Conservation (phyloP, 2,113 vertebrate genomes). For the Thunnus thynnus region DNA sequence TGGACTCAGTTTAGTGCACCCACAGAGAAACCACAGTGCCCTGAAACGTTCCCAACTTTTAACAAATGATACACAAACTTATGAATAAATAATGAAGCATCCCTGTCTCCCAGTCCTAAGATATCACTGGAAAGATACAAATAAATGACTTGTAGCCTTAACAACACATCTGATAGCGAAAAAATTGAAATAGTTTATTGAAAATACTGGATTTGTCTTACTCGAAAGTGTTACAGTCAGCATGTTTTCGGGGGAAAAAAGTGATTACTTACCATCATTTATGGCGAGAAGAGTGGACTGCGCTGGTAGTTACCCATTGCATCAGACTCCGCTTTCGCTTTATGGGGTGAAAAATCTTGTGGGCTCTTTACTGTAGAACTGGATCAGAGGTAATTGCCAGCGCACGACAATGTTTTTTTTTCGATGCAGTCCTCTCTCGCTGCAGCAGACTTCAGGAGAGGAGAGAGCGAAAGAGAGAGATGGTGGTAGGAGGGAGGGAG, state of each 20-base stretch:
- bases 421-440: constrained; percentile 81
- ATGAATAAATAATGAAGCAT: constrained; percentile 49
- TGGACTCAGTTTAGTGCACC: not conserved
- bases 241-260: constrained; percentile 48
- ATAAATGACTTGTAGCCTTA: not conserved
- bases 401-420: constrained; percentile 56
- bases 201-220: not conserved
- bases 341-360: constrained; percentile 29
- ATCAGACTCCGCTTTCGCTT: constrained; percentile 40
- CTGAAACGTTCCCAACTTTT: constrained; percentile 57
- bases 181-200: not conserved
- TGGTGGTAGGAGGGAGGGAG: constrained; percentile 31
- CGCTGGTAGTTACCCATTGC: constrained; percentile 71
- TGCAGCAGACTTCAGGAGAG: constrained; percentile 84
- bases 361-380: constrained; percentile 52
- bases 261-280: constrained; percentile 79
- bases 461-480: constrained; percentile 47
- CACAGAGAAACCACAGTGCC: not conserved
- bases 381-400: constrained; percentile 69
- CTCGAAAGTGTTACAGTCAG: constrained; percentile 48
- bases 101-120: not conserved
- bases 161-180: not conserved
- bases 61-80: constrained; percentile 40
- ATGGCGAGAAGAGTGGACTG: constrained; percentile 59
- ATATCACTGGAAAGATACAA: not conserved